Evolutionary conservation across 2,113 vertebrate genomes (phyloP).

Genomic region (Apistogramma diplotaenia): DNA sequence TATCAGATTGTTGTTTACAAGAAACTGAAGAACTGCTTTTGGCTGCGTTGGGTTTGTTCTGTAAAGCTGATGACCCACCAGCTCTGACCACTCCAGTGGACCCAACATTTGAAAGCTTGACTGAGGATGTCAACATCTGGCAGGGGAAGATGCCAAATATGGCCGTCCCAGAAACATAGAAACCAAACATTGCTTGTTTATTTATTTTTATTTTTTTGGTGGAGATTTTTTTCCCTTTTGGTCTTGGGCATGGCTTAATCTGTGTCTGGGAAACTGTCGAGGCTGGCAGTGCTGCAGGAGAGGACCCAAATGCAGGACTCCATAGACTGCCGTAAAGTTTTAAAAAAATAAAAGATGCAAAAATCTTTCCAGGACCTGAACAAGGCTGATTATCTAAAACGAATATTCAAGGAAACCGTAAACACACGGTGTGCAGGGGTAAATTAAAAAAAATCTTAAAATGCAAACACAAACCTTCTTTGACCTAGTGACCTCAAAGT

Average conservation of each 20-base stretch:
- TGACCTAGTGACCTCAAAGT: background rate
- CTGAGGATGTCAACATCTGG: background rate
- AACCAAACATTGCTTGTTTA: no score
- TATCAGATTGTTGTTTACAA: background rate
- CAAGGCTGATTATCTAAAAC: no score
- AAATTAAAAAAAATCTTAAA: background rate
- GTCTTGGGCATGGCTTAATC: background rate
- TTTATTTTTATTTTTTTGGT: background rate
- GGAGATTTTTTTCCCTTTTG: background rate
- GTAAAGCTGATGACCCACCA: no score
- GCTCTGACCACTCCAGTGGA: no score
- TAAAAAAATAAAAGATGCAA: no score
- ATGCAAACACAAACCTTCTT: background rate
- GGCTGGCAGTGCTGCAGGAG: no score
- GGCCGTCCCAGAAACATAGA: background rate
- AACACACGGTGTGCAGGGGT: no score
- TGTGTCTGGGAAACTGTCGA: background rate
- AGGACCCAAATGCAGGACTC: no score
- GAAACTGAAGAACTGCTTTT: background rate
- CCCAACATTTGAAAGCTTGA: background rate
- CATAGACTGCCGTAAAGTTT: no score
- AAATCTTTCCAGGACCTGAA: no score
- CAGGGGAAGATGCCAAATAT: background rate
- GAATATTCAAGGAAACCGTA: no score
- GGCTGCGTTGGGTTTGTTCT: no score